Evolutionary conservation across 2,888 invertebrate species (phyloP).

Genomic region (Hypsopygia costalis): DNA sequence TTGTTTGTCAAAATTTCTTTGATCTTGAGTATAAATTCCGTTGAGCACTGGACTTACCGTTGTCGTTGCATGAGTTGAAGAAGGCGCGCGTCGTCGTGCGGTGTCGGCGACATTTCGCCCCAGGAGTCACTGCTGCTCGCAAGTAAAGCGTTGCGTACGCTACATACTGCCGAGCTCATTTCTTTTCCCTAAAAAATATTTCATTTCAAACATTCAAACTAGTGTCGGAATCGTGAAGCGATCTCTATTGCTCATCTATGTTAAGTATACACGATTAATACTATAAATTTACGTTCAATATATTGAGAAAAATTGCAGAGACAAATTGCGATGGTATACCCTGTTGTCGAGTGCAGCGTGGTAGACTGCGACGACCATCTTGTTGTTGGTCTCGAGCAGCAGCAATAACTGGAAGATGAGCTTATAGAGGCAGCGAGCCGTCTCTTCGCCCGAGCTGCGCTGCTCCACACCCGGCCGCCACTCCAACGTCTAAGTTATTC

Average conservation of each 20-base stretch:
- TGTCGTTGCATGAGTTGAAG: slow-evolving; percentile 60
- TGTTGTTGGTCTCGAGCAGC: slow-evolving; percentile 92
- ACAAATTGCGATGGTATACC: slow-evolving; percentile 34
- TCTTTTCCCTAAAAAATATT: slow-evolving; percentile 51
- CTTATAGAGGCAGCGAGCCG: slow-evolving; percentile 94
- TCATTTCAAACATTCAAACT: no score
- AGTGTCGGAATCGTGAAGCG: no score
- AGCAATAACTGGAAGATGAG: slow-evolving; percentile 93
- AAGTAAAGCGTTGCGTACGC: slow-evolving; percentile 54
- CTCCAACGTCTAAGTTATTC: slow-evolving; percentile 84
- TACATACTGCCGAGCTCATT: slow-evolving; percentile 59
- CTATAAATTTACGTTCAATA: no score
- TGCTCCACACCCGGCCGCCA: slow-evolving; percentile 90
- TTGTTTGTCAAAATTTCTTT: no score
- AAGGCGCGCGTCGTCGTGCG: slow-evolving; percentile 55
- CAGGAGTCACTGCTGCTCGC: slow-evolving; percentile 42
- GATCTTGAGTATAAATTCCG: no score
- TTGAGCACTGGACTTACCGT: slow-evolving; percentile 28
- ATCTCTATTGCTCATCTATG: no score
- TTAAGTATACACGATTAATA: no score
- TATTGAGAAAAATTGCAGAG: no score
- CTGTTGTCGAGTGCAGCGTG: slow-evolving; percentile 68
- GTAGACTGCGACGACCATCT: slow-evolving; percentile 85
- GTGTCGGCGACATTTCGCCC: slow-evolving; percentile 39
- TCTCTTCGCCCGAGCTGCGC: slow-evolving; percentile 91